A percentile compares a stretch with the other conserved stretches of the same genome.
phyloP scores from a whole-genome alignment of 2,888 invertebrate genomes.

The Trichogramma dendrolimi region DNA sequence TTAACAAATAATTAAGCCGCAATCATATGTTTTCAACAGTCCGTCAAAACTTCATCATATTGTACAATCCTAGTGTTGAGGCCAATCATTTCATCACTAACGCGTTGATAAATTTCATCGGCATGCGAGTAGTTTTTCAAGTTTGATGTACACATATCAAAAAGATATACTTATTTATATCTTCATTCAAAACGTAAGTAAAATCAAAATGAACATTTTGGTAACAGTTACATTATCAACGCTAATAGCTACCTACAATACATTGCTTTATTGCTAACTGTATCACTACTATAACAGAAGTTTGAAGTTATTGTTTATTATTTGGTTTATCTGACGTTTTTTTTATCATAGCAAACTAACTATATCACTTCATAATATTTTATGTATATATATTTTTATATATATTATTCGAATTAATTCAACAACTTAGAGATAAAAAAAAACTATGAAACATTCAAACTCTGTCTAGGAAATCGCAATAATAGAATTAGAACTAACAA shows the following conservation, averaged over 20 bases:
- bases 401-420: constrained; percentile 14
- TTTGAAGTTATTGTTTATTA: constrained; percentile 19
- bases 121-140: constrained; percentile 3
- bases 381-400: constrained; percentile 14
- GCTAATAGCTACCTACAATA: constrained; percentile 24
- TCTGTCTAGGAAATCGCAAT: constrained; percentile 21
- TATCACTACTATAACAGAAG: constrained; percentile 26
- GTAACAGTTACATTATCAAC: constrained; percentile 25
- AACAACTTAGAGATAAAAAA: constrained; percentile 4
- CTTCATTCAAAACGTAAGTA: constrained; percentile 22
- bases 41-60: constrained; percentile 8
- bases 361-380: constrained; percentile 26
- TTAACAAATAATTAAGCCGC: constrained; percentile 19
- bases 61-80: constrained; percentile 14
- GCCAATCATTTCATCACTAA: constrained; percentile 7
- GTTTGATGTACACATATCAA: not conserved
- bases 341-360: constrained; percentile 16
- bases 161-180: constrained; percentile 4
- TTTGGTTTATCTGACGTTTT: constrained; percentile 14
- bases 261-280: constrained; percentile 24
- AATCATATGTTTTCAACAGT: constrained; percentile 12
- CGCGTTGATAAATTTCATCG: constrained; percentile 9
- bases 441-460: constrained; percentile 20
- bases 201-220: constrained; percentile 23
- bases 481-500: constrained; percentile 14